These are phyloP conservation scores for Helicoverpa assulta DNA, from an alignment of 2,888 invertebrate species.

Conservation along the genomic window DNA sequence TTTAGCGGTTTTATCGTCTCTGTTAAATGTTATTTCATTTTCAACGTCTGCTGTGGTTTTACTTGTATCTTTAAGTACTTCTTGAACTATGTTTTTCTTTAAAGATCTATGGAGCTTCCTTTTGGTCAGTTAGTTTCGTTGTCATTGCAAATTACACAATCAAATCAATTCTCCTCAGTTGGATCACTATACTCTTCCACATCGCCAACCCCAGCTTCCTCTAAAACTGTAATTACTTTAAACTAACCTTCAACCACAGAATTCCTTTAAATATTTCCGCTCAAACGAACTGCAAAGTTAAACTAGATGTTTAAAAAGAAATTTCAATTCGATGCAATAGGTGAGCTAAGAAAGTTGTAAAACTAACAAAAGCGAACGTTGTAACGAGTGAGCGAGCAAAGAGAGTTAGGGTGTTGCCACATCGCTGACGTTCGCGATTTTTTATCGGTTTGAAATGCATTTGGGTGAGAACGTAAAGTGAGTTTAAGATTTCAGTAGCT, in stretches of 20 bases:
- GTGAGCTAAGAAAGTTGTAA: slow-evolving; percentile 55
- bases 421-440: slow-evolving; percentile 1
- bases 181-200: slow-evolving; percentile 9
- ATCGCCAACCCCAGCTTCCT: slow-evolving; percentile 14
- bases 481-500: slow-evolving; percentile 5
- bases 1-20: not conserved
- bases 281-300: slow-evolving; percentile 47
- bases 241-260: slow-evolving; percentile 11
- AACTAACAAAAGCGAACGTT: slow-evolving; percentile 41
- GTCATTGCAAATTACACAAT: not conserved
- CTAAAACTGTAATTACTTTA: slow-evolving; percentile 17
- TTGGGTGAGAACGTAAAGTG: not conserved
- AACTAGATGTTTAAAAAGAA: slow-evolving; percentile 46
- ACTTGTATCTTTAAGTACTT: no score
- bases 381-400: slow-evolving; percentile 36
- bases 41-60: not conserved
- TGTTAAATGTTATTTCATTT: slow-evolving; percentile 1
- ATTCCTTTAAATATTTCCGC: slow-evolving; percentile 47
- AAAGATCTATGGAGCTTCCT: not conserved
- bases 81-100: not conserved
- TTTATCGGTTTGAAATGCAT: slow-evolving; percentile 4
- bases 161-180: slow-evolving; percentile 17
- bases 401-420: slow-evolving; percentile 23
- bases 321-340: slow-evolving; percentile 55
- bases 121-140: not conserved